Base-by-base conservation (phyloP, 2,888 invertebrate species). In the Yponomeuta cagnagella region DNA sequence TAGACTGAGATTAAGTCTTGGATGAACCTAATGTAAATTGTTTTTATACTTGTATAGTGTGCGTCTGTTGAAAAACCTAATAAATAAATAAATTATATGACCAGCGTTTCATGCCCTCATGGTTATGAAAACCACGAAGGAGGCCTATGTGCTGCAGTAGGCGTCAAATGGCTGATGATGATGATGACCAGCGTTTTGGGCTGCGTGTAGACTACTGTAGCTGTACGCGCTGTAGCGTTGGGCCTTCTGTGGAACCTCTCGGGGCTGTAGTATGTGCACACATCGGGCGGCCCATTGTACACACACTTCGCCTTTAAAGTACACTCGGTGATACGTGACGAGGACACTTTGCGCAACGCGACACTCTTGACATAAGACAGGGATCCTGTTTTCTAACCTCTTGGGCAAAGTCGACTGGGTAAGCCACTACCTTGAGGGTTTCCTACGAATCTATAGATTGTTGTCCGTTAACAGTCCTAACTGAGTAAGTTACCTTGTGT, bases 271-370 rank as follows among this genome's bases (percentile, higher is more conserved):
- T 48, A 31, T 70, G 33, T 70, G 63, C 70, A 70, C 37, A 70
- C 70, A 70, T 63, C 30, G 65, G 70, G 23, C 30, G 68, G n/a
- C 48, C 70, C 37, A 64, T 48, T 65, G 65, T 65, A 70, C 70
- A 70, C 70, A 70, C 70, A 63, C 70, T 69, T 69, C 65, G 64
- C 65, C 70, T 70, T 70, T 64, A 70, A 70, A 70, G 70, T 48
- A 58, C 70, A 48, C 65, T 48, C 30, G 65, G 33, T 15, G n/a
- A 12, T 43, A 48, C 70, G 70, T 70, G 70, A 64, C 64, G 58
- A 65, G 65, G 70, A 70, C 70, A 70, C 70, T 70, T 65, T 65
- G 65, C 70, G 63, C 43, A 70, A 70, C n/a, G 37, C 52, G 52
- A 58, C 52, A 58, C 52, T 58, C 52, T 58, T 58, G 52, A 58